Percentiles rank a stretch among this genome's conserved stretches.
Conservation (phyloP, 2,888 invertebrate genomes). For the Synanthedon andrenaeformis region DNA sequence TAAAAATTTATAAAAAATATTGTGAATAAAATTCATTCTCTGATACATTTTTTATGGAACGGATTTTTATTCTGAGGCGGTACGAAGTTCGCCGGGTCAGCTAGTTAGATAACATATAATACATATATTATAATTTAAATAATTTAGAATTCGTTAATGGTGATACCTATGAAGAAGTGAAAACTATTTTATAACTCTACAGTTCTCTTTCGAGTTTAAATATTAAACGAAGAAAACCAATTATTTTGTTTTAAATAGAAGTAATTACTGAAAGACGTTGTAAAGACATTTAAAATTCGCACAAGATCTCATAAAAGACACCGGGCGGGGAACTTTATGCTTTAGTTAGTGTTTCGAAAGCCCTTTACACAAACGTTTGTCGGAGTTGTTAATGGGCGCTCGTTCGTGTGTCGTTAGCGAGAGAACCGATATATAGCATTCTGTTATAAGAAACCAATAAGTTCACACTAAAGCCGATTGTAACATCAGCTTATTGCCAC, state of each 20-base stretch:
- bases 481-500: conserved; percentile 61
- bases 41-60: too few species aligned
- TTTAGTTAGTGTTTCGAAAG: background rate
- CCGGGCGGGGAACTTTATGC: background rate
- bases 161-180: too few species aligned
- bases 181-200: too few species aligned
- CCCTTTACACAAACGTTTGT: background rate
- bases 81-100: too few species aligned
- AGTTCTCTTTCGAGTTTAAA: too few species aligned
- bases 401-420: background rate
- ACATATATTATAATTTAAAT: too few species aligned
- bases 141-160: too few species aligned
- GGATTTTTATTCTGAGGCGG: too few species aligned
- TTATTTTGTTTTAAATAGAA: background rate
- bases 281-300: background rate
- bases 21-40: too few species aligned
- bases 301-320: background rate
- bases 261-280: background rate
- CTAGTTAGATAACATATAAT: too few species aligned
- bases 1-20: too few species aligned
- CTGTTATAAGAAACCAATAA: conserved; percentile 38
- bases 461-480: conserved; percentile 50
- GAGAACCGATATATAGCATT: conserved; percentile 14
- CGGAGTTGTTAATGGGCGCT: background rate
- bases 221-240: too few species aligned